phyloP scores from a whole-genome alignment of 2,113 vertebrate species.

The Hoplias malabaricus region DNA sequence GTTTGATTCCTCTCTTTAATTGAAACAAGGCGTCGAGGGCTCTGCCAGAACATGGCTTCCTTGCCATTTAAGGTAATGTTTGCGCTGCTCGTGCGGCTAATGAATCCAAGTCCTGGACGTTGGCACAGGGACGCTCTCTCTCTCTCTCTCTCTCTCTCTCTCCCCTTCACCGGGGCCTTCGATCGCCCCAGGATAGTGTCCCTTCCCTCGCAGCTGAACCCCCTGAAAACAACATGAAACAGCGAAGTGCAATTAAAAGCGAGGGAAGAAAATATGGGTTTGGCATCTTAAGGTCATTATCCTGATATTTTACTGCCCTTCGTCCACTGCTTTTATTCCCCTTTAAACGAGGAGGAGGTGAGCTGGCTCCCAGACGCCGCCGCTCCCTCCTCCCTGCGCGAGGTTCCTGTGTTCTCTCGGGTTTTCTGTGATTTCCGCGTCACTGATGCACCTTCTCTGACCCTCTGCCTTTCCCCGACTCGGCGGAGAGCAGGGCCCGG shows the following conservation, averaged over 20 bases:
- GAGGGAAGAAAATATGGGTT: slow-evolving; percentile 67
- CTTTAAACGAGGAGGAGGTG: slow-evolving; percentile 62
- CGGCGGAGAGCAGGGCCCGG: slow-evolving; percentile 36
- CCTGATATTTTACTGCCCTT: slow-evolving; percentile 71
- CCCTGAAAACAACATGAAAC: slow-evolving; percentile 77
- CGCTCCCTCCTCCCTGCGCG: slow-evolving; percentile 70
- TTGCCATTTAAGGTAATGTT: slow-evolving; percentile 80
- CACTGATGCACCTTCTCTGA: slow-evolving; percentile 65
- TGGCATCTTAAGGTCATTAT: slow-evolving; percentile 79
- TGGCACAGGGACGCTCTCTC: slow-evolving; percentile 66
- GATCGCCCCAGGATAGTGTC: slow-evolving; percentile 72
- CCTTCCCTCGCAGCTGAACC: slow-evolving; percentile 70
- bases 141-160: too few species aligned
- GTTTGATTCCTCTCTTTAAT: slow-evolving; percentile 74
- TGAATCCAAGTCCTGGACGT: slow-evolving; percentile 74
- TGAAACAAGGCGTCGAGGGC: slow-evolving; percentile 73
- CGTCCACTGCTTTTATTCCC: slow-evolving; percentile 74
- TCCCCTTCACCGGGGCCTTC: slow-evolving; percentile 61
- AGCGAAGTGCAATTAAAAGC: slow-evolving; percentile 72
- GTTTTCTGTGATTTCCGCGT: too few species aligned
- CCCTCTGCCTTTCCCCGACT: slow-evolving; percentile 54
- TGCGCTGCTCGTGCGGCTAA: slow-evolving; percentile 72
- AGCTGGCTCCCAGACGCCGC: slow-evolving; percentile 69
- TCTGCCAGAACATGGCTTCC: slow-evolving; percentile 71
- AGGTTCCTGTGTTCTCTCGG: too few species aligned